phyloP scores from a whole-genome alignment of 1,140 invertebrate genomes.

The Vollenhovia emeryi region DNA sequence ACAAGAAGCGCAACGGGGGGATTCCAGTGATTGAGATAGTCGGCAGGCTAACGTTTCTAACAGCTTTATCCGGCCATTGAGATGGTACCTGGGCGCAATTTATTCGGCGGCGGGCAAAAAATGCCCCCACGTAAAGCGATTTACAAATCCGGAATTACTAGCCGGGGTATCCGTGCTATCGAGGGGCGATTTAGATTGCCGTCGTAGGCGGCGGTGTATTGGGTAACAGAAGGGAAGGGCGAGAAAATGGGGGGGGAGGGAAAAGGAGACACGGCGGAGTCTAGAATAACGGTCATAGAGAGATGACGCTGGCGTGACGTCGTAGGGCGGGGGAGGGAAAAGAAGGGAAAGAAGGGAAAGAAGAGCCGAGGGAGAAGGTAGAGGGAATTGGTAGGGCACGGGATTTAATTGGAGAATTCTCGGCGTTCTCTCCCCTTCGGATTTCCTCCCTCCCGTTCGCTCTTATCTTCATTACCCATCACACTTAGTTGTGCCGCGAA shows the following conservation, averaged over 20 bases:
- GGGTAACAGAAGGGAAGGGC: constrained; percentile 43
- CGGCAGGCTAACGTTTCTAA: constrained; percentile 9
- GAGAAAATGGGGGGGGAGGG: background rate
- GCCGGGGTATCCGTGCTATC: constrained; percentile 47
- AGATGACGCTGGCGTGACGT: background rate
- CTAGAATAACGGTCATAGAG: background rate
- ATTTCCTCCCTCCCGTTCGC: background rate
- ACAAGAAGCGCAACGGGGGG: background rate
- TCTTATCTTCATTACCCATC: constrained; percentile 74
- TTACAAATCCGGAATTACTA: constrained; percentile 73
- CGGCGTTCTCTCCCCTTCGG: constrained; percentile 14
- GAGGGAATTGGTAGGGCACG: background rate
- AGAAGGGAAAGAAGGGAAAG: background rate
- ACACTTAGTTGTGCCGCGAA: constrained; percentile 55
- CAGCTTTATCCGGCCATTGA: constrained; percentile 33
- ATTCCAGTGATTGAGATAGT: constrained; percentile 16
- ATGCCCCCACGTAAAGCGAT: constrained; percentile 63
- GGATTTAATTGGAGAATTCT: constrained; percentile 73
- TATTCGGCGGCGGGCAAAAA: constrained; percentile 25
- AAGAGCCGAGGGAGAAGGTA: background rate
- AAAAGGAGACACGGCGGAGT: background rate
- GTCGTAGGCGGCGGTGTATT: constrained; percentile 55
- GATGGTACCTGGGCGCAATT: constrained; percentile 56
- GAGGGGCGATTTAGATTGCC: constrained; percentile 61
- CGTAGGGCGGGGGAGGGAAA: no score